Base-by-base conservation (phyloP, 1,140 invertebrate species). In the Penaeus japonicus region DNA sequence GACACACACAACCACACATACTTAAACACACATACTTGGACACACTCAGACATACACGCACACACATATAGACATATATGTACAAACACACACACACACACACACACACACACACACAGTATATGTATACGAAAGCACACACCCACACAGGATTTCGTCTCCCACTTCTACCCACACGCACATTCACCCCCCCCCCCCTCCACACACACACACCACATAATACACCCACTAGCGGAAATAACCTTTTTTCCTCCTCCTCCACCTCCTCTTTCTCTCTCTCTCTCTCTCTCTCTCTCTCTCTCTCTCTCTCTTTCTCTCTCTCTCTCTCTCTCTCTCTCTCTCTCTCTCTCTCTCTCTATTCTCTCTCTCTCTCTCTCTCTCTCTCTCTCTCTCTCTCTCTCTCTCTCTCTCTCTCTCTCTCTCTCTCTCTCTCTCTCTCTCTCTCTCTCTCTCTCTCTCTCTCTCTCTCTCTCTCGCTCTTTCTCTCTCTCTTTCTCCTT, bases 241-340 rank as follows among this genome's bases (percentile, higher is more conserved):
- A n/a, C n/a, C n/a, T n/a, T n/a, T n/a, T n/a, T 84, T 24, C 55
- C 79, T 81, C 79, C 55, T 47, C 55, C 79, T 81, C 79, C 55
- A 39, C 55, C 79, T 81, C 79, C 7, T 7, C 4, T 17, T 22
- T 2, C 30, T 20, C 3, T 17, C 27, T 4, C 27, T 20, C 27
- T 30, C 57, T 65, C 27, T 35, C n/a, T 65, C 27, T 30, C n/a
- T 20, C 27, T 35, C 27, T 65, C 57, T 65, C 57, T 65, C n/a
- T 54, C 39, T 55, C 47, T 55, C 47, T 55, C 47, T 55, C 47
- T 55, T 54, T 55, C 47, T 55, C 79, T 55, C 47, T 55, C 79
- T 81, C 79, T 81, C 79, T 81, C 79, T 81, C 79, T 55, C 79
- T 81, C 79, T 81, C 79, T 81, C 79, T 81, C 79, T 81, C 7